A percentile compares a stretch with the other conserved stretches of the same genome.
Conservation (phyloP, 92 coral and sea anemone genomes). For the Phenganax stokvisi region DNA sequence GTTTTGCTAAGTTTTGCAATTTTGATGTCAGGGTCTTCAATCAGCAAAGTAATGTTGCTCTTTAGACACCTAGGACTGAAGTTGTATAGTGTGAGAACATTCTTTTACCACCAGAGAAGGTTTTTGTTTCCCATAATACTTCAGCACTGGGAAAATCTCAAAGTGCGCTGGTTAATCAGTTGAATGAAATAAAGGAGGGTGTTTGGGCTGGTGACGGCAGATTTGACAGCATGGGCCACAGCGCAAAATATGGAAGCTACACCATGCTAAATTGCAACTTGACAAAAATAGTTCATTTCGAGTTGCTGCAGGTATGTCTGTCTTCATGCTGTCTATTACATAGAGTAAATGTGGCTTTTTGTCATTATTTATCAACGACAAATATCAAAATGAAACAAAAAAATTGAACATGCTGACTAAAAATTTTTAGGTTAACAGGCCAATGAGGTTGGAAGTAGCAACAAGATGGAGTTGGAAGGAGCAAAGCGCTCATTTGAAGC, state of each 20-base stretch:
- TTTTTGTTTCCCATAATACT: background rate
- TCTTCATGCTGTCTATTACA: background rate
- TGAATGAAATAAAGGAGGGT: background rate
- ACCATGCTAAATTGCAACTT: background rate
- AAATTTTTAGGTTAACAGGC: background rate
- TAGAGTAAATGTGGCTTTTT: background rate
- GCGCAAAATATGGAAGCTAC: background rate
- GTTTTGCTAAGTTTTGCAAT: constrained; percentile 15
- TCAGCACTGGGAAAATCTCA: background rate
- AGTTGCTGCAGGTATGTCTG: background rate
- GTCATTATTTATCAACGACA: background rate
- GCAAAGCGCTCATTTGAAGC: constrained; percentile 25
- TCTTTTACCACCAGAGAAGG: background rate
- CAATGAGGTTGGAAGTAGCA: constrained; percentile 24
- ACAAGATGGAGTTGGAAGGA: constrained; percentile 23
- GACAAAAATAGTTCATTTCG: background rate
- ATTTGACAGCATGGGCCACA: constrained; percentile 7
- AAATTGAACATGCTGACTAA: background rate
- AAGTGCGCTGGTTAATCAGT: background rate
- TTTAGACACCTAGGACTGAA: constrained; percentile 6
- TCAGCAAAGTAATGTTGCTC: constrained; percentile 11
- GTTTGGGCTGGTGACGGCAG: background rate
- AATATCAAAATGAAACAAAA: background rate
- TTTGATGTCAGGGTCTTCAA: background rate
- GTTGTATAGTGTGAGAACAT: constrained; percentile 2